These are phyloP conservation scores for Sitobion miscanthi DNA, from an alignment of 1,140 invertebrate species.

Conservation along the genomic window DNA sequence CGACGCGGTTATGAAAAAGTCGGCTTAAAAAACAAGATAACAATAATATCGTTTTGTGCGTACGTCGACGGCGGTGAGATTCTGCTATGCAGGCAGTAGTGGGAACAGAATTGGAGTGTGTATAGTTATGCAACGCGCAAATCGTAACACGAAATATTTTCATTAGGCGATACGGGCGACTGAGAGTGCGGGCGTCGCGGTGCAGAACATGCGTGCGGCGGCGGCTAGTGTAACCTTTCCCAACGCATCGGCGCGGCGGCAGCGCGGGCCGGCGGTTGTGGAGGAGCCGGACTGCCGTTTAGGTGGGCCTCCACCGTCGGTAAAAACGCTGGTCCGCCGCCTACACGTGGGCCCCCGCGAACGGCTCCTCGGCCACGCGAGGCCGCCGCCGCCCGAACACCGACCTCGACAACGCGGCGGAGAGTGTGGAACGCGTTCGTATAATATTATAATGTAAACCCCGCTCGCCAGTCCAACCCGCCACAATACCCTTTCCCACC, in stretches of 20 bases:
- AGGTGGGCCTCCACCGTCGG: neutral
- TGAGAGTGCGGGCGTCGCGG: neutral
- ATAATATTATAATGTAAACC: conserved; percentile 21
- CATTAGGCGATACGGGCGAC: neutral
- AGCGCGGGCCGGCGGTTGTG: conserved; percentile 35
- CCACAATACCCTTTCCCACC: neutral
- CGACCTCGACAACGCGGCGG: conserved; percentile 58
- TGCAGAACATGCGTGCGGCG: neutral
- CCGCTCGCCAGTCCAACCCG: conserved; percentile 33
- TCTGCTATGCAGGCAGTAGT: conserved; percentile 11
- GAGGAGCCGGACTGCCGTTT: conserved; percentile 8
- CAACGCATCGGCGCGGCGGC: conserved; percentile 8
- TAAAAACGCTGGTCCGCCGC: conserved; percentile 55
- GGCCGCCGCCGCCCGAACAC: conserved; percentile 56
- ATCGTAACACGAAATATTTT: conserved; percentile 27
- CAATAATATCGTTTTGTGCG: conserved; percentile 28
- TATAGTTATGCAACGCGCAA: neutral
- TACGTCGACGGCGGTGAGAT: neutral
- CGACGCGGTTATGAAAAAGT: neutral
- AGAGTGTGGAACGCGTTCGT: conserved; percentile 55
- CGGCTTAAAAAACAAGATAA: neutral
- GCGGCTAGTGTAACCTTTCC: conserved; percentile 49
- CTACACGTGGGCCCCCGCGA: conserved; percentile 54
- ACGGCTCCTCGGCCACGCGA: conserved; percentile 29
- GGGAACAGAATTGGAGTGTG: neutral